A percentile compares a stretch with the other conserved stretches of the same genome.
These are phyloP conservation scores for Harpagoxenus sublaevis DNA, from an alignment of 2,888 invertebrate species.

Conservation along the genomic window DNA sequence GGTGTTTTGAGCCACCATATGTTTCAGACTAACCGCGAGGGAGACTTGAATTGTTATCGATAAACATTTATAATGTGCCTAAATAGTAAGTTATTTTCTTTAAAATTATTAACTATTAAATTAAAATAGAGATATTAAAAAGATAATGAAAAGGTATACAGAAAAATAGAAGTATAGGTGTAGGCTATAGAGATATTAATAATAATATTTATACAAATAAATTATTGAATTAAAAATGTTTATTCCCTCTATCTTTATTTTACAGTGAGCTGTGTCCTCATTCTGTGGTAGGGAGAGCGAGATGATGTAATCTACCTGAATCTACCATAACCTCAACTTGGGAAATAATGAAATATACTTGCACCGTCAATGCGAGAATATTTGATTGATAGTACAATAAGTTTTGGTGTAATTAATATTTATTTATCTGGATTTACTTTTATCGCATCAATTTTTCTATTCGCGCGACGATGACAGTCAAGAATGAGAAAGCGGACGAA, in stretches of 20 bases:
- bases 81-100: no score
- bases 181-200: no score
- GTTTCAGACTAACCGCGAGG: no score
- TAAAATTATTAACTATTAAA: no score
- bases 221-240: neutral
- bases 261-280: no score
- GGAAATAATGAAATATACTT: neutral
- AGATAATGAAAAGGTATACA: no score
- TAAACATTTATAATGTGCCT: no score
- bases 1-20: no score
- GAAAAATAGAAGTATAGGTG: no score
- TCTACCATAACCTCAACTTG: conserved; percentile 21
- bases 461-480: neutral
- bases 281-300: neutral
- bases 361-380: neutral
- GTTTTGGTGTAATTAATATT: neutral
- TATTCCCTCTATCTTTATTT: no score
- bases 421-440: conserved; percentile 20
- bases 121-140: no score
- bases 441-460: neutral
- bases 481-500: conserved; percentile 6
- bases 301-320: neutral
- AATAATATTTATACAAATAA: neutral
- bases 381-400: neutral
- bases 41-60: no score